Evolutionary conservation across 2,888 invertebrate genomes (phyloP), one percentile per base, ranked within the genome.

Genomic region (Tridacna gigas): DNA sequence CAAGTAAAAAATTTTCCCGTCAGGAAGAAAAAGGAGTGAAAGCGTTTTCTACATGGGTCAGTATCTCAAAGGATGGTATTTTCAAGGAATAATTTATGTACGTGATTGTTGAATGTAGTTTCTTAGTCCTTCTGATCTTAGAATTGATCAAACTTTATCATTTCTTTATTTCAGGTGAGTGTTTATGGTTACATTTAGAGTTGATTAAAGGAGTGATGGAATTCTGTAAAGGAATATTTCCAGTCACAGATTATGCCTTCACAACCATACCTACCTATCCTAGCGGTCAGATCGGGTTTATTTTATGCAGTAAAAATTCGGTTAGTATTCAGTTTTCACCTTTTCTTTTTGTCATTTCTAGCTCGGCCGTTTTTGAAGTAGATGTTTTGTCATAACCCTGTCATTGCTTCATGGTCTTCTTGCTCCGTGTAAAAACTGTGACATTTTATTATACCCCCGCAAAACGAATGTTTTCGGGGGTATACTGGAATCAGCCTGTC

Each of bases 201-300:
- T 96, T 98, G 82, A 97, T 99, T 0, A 96, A 96, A 51, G 96
- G 96, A 83, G 97, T 98, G 65, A 95, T 98, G 77, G 95, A 95
- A 2, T 97, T 97, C 93, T 98, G 98, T 93, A 96, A 96, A 85
- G 96, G 96, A 65, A 96, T 97, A 88, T 99, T 98, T 94, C 96
- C 97, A 0, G 96, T 96, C 0, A 97, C 97, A 0, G 96, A 96
- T 0, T 99, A 98, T 94, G 98, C 97, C 0, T 96, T 96, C 76
- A 96, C 97, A 0, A 97, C 97, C 13, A 98, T 99, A 0, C 98
- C 99, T 0, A 98, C 99, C 0, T 99, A 99, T 95, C 99, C 99
- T 0, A 97, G 98, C 45, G 99, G 99, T 0, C 98, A 98, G 95
- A 99, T 99, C 91, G 99, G 99, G 0, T 99, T 98, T 94, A 96